phyloP scores from a whole-genome alignment of 2,888 invertebrate species.

The Drosophila meridiana region DNA sequence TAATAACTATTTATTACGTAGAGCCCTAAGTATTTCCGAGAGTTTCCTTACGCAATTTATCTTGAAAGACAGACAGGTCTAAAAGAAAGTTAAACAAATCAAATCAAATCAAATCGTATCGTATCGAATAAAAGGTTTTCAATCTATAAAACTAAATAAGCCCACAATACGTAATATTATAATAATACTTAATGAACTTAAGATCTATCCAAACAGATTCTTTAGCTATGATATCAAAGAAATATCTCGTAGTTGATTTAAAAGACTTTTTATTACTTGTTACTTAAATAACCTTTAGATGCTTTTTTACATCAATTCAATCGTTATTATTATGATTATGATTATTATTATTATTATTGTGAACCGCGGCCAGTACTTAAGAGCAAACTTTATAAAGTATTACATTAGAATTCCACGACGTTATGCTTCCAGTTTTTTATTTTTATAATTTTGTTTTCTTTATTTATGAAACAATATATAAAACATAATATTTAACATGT shows the following conservation, averaged over 20 bases:
- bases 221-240: constrained; percentile 32
- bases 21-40: constrained; percentile 44
- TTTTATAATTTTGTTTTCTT: constrained; percentile 3
- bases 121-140: constrained; percentile 55
- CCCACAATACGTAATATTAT: constrained; percentile 41
- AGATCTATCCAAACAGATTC: constrained; percentile 32
- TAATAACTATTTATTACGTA: constrained; percentile 38
- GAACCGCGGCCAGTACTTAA: constrained; percentile 68
- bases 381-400: constrained; percentile 71
- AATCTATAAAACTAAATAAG: constrained; percentile 15
- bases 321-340: constrained; percentile 20
- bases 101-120: constrained; percentile 35
- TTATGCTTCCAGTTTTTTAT: constrained; percentile 49
- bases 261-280: constrained; percentile 70
- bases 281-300: constrained; percentile 67
- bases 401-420: constrained; percentile 75
- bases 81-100: constrained; percentile 30
- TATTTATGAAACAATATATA: constrained; percentile 4
- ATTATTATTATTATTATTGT: constrained; percentile 20
- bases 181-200: constrained; percentile 29
- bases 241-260: constrained; percentile 63
- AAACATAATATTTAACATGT: constrained; percentile 65
- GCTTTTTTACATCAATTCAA: constrained; percentile 58
- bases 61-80: constrained; percentile 27
- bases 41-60: constrained; percentile 48